Evolutionary conservation across 2,888 invertebrate species (phyloP).

Genomic region (Camponotus fellah): DNA sequence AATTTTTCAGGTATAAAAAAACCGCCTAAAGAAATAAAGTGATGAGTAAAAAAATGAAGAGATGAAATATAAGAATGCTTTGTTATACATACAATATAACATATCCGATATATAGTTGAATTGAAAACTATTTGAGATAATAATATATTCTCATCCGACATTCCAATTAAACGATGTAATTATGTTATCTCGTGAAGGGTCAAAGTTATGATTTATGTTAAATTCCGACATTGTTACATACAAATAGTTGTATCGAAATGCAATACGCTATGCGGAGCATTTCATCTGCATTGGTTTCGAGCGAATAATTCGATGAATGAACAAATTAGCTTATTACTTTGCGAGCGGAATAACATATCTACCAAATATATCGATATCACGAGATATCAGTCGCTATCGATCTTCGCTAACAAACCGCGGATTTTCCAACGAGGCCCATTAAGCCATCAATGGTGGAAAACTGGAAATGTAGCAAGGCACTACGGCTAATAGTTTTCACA

Average conservation of each 20-base stretch:
- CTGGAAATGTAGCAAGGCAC: slow-evolving; percentile 41
- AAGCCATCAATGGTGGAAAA: slow-evolving; percentile 19
- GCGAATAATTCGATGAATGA: slow-evolving; percentile 10
- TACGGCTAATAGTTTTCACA: slow-evolving; percentile 62
- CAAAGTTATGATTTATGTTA: neutral
- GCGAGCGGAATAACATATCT: neutral
- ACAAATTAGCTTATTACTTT: slow-evolving; percentile 14
- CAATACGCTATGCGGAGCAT: neutral
- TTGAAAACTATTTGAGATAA: neutral
- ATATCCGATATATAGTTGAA: neutral
- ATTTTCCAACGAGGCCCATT: slow-evolving; percentile 20
- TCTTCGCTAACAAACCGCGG: slow-evolving; percentile 16
- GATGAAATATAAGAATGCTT: neutral
- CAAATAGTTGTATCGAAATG: neutral
- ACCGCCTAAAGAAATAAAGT: no score
- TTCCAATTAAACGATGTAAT: neutral
- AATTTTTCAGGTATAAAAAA: no score
- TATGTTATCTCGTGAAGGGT: neutral
- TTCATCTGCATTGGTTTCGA: neutral
- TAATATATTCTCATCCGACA: neutral
- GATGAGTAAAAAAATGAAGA: no score
- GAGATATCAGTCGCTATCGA: slow-evolving; percentile 5
- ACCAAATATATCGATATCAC: slow-evolving; percentile 32
- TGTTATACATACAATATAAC: neutral
- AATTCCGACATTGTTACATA: neutral